Conservation (phyloP, 2,113 vertebrate species). For the Notechis scutatus region DNA sequence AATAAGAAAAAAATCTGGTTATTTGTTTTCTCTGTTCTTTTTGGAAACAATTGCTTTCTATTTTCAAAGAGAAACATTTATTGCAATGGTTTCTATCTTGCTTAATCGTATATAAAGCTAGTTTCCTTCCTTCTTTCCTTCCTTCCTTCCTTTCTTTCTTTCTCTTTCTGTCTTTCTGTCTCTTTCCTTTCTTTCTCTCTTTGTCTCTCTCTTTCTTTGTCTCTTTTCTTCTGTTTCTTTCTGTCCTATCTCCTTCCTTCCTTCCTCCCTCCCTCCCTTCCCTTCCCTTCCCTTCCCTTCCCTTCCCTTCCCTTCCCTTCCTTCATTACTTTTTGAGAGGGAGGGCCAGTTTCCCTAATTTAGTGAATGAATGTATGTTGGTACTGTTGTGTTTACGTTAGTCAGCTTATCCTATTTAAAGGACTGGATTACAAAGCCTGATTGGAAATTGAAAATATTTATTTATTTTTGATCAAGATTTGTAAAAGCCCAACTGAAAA, state of each 20-base stretch:
- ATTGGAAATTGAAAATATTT: neutral
- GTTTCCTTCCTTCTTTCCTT: neutral
- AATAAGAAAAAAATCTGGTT: neutral
- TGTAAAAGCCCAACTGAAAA: neutral
- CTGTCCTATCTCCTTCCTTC: too few relatives aligned
- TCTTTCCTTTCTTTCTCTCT: too few relatives aligned
- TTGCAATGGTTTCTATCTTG: neutral
- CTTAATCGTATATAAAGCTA: neutral
- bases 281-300: neutral
- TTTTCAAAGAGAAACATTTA: neutral
- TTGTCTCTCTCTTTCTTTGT: fast-evolving
- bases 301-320: neutral
- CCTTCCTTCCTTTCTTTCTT: neutral
- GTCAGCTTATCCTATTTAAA: neutral
- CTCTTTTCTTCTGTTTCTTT: too few relatives aligned
- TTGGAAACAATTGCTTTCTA: neutral
- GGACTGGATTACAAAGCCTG: neutral
- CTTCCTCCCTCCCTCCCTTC: too few relatives aligned
- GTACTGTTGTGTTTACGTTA: neutral
- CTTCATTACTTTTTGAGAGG: neutral
- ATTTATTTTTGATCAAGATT: neutral
- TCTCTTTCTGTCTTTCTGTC: neutral
- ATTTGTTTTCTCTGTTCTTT: neutral
- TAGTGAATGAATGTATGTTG: neutral
- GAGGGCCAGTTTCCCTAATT: neutral